Evolutionary conservation across 2,888 invertebrate genomes (phyloP).

Genomic region (Ophion costatus): DNA sequence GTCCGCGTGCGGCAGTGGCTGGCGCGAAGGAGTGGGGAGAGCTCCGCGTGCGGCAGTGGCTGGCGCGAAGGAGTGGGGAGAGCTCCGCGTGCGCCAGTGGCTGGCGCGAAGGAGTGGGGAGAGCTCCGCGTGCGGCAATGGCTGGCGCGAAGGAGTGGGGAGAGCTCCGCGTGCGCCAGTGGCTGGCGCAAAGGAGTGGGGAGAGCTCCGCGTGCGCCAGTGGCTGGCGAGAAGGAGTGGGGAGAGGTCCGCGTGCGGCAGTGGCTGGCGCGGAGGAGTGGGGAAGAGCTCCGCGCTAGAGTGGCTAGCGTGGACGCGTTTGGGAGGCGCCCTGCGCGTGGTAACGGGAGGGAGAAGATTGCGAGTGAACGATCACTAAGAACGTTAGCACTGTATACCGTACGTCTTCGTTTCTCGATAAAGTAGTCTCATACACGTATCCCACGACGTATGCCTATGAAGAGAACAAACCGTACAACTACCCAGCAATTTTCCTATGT

Average conservation of each 20-base stretch:
- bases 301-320: too few species aligned
- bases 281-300: background rate
- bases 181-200: background rate
- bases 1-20: background rate
- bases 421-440: background rate
- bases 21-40: too few species aligned
- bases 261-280: background rate
- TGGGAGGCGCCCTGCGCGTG: too few species aligned
- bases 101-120: too few species aligned
- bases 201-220: too few species aligned
- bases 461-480: background rate
- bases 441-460: background rate
- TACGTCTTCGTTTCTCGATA: background rate
- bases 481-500: constrained; percentile 14
- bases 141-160: too few species aligned
- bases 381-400: background rate
- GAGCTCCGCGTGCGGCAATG: too few species aligned
- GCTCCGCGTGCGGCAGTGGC: too few species aligned
- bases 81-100: too few species aligned
- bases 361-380: background rate
- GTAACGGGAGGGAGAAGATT: background rate
- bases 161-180: too few species aligned
- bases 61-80: too few species aligned
- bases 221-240: background rate
- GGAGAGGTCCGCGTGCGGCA: background rate